Evolutionary conservation across 30 jellyfish, hydroid and myxozoan genomes (phyloP), one percentile per base, ranked within the genome.

Genomic region (Cassiopea xamachana): DNA sequence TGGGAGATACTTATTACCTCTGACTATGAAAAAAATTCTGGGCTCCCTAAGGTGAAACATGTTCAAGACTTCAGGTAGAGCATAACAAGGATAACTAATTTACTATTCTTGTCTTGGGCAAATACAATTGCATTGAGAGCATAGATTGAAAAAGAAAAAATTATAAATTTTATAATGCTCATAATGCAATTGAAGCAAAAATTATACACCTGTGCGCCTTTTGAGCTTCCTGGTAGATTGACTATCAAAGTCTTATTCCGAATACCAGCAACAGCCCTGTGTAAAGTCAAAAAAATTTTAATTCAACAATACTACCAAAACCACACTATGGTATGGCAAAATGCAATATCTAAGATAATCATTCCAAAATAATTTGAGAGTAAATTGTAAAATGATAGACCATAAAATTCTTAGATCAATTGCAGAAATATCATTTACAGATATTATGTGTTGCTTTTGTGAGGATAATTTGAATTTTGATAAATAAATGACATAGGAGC

Each of bases 161-260:
- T 2, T 51, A n/a, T 51, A 4, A 2, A 51, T 9, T 4, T 2
- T 51, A 51, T 51, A 2, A 51, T 9, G 9, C 4, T 2, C 64
- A 51, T 51, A 2, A 51, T 51, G 64, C 64, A 9, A 51, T 2
- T 51, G 64, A 51, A 51, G 9, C 9, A 4, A 9, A 51, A 62
- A 17, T 3, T 13, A 14, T 17, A 4, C 19, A 96, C 99, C 92
- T 96, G 97, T 8, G 98, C 92, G 45, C 97, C 99, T 83, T 93
- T 96, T 46, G 86, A 72, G 79, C 99, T 97, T 48, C 99, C 99
- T 2, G 99, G 99, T 15, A 97, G 89, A 83, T 97, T 97, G 39
- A 94, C 84, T 46, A 97, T 93, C 4, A 97, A 85, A 14, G 99
- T 92, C 46, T 87, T 81, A 46, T 91, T 84, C 13, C 99, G 72